These are phyloP conservation scores for Actinemys pallida DNA, from an alignment of 2,113 vertebrate genomes.

Conservation along the genomic window DNA sequence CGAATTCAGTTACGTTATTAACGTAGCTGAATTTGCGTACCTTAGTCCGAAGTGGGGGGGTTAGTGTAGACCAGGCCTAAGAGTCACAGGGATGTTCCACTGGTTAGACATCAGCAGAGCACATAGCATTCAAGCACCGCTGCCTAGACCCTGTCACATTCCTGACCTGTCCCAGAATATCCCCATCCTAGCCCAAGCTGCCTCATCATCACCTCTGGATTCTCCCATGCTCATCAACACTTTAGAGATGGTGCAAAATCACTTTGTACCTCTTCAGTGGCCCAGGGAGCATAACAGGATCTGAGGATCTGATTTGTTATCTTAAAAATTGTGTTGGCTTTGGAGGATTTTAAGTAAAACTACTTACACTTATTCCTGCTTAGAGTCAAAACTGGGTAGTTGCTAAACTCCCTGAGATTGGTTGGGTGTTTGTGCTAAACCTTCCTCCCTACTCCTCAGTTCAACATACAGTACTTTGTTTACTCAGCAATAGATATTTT, in stretches of 20 bases:
- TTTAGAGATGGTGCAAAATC: neutral
- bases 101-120: neutral
- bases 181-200: neutral
- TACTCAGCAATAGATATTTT: neutral
- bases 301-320: neutral
- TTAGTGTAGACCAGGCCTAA: no score
- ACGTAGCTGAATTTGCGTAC: no score
- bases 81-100: neutral
- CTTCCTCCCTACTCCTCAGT: neutral
- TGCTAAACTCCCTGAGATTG: neutral
- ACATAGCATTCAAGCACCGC: neutral
- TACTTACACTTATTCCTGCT: accelerated
- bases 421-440: neutral
- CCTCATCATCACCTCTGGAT: neutral
- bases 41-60: no score
- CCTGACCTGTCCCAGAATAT: neutral
- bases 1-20: no score
- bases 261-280: neutral
- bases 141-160: neutral
- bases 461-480: neutral
- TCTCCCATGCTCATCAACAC: neutral
- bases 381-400: neutral
- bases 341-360: neutral
- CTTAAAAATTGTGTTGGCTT: accelerated
- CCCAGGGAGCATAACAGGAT: no score